Percentiles rank a stretch among this genome's conserved stretches.
Conservation (phyloP, 1,140 invertebrate genomes). For the Camponotus floridanus region DNA sequence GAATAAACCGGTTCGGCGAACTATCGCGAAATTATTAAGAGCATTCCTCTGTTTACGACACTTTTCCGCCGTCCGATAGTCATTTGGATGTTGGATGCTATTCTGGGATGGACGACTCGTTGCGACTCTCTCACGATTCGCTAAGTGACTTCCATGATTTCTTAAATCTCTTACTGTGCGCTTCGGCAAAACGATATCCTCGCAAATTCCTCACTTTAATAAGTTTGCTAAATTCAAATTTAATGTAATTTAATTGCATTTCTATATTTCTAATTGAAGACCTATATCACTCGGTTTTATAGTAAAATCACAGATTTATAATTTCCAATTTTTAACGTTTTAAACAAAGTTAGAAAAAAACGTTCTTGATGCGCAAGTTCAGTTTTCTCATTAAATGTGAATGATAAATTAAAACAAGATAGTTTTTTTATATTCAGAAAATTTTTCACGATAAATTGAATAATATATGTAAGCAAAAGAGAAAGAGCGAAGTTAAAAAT, state of each 20-base stretch:
- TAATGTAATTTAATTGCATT: neutral
- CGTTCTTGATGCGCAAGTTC: neutral
- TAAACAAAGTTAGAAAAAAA: neutral
- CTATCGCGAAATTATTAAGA: slow-evolving; percentile 68
- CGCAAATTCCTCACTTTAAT: neutral
- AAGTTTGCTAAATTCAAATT: neutral
- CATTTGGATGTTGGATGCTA: neutral
- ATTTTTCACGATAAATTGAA: neutral
- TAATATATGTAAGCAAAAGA: neutral
- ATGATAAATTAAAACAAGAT: neutral
- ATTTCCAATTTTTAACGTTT: neutral
- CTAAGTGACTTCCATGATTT: slow-evolving; percentile 51
- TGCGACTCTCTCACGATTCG: slow-evolving; percentile 53
- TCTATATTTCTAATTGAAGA: too few species aligned
- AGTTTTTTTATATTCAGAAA: neutral
- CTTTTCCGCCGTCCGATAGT: neutral
- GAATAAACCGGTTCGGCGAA: slow-evolving; percentile 50
- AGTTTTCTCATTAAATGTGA: neutral
- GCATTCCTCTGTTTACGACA: slow-evolving; percentile 59
- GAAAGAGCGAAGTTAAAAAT: neutral
- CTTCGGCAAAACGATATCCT: neutral
- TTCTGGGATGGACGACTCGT: slow-evolving; percentile 16
- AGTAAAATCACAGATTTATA: neutral
- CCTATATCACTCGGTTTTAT: too few species aligned
- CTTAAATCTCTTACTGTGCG: neutral